Conservation (phyloP, 2,797 vertebrate genomes). For the Ptychobarbus kaznakovi region DNA sequence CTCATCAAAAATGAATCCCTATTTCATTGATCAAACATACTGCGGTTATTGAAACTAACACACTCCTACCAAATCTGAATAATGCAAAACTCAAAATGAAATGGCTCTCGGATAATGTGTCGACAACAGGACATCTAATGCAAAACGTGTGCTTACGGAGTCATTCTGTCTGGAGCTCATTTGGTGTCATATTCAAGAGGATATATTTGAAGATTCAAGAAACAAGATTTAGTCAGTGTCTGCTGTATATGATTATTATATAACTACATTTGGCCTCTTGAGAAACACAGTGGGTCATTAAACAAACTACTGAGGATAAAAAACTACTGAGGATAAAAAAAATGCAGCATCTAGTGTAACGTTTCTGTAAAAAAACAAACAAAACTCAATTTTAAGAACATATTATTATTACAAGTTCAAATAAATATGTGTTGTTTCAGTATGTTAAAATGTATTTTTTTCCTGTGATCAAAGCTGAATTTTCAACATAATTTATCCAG, state of each 20-base stretch:
- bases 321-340: neutral
- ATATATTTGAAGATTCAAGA: neutral
- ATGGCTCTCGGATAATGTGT: neutral
- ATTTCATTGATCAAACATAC: constrained; percentile 7
- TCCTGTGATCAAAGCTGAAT: neutral
- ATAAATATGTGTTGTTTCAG: too few species aligned
- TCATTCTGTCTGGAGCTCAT: neutral
- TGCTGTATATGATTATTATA: neutral
- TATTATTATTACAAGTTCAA: neutral
- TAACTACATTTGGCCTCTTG: neutral
- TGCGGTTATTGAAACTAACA: constrained; percentile 24
- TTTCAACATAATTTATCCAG: neutral
- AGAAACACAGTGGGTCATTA: neutral
- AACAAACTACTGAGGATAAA: neutral
- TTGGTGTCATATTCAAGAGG: neutral
- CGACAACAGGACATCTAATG: neutral
- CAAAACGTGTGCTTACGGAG: neutral
- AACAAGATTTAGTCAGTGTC: neutral
- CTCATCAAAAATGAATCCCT: constrained; percentile 33
- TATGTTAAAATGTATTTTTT: too few species aligned
- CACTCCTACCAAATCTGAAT: neutral
- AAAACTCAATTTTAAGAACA: too few species aligned
- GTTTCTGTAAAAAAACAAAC: too few species aligned
- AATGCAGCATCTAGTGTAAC: neutral
- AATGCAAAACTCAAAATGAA: constrained; percentile 12